Evolutionary conservation across 2,113 vertebrate species (phyloP).

Genomic region (Cyphomyrus discorhynchus): DNA sequence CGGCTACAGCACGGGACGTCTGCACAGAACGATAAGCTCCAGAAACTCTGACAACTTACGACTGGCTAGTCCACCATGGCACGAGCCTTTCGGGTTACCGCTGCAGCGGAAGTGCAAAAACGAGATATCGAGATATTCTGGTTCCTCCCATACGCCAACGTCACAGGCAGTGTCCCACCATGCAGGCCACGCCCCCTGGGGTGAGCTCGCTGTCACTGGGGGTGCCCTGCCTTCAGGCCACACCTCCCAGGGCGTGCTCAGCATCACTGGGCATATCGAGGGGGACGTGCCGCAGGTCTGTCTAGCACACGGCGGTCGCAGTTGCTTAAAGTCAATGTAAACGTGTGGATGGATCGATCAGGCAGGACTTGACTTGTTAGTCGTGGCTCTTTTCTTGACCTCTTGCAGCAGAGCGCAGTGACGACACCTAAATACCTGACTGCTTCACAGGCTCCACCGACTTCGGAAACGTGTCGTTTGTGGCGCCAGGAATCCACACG

Average conservation of each 20-base stretch:
- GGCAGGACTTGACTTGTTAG: background rate
- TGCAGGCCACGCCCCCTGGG: no score
- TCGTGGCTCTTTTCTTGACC: background rate
- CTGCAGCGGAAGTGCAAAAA: background rate
- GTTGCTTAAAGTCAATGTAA: background rate
- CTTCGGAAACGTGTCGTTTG: conserved; percentile 77
- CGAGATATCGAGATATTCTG: background rate
- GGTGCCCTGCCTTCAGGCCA: no score
- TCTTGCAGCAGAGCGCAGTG: background rate
- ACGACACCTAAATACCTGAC: background rate
- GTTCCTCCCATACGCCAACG: background rate
- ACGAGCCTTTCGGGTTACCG: background rate
- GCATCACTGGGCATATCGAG: background rate
- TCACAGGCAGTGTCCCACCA: background rate
- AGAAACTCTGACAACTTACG: background rate
- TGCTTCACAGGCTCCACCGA: conserved; percentile 70
- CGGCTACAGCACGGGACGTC: background rate
- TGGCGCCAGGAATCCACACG: conserved; percentile 74
- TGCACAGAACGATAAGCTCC: background rate
- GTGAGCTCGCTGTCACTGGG: no score
- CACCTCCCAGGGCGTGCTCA: background rate
- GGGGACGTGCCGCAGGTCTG: background rate
- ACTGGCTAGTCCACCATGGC: background rate
- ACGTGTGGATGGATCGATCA: background rate
- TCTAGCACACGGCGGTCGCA: no score